A percentile compares a stretch with the other conserved stretches of the same genome.
Evolutionary conservation across 2,888 invertebrate genomes (phyloP).

Genomic region (Acrocyrtus sp.): DNA sequence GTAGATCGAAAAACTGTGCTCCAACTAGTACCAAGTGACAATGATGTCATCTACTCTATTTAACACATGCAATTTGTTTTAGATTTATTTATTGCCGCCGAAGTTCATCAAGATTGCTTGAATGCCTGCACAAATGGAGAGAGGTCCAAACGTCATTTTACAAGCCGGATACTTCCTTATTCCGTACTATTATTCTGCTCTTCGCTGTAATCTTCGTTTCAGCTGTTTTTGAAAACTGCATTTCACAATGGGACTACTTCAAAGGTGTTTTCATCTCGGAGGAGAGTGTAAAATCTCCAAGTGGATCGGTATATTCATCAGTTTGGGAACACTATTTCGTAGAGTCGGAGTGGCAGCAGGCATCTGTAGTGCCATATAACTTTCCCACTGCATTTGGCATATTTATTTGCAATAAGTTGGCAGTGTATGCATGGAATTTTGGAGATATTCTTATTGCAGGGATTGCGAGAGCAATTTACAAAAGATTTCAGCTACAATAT

Average conservation of each 20-base stretch:
- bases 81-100: not conserved
- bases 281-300: not conserved
- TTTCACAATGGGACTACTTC: not conserved
- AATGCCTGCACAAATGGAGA: not conserved
- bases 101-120: not conserved
- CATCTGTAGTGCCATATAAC: not conserved
- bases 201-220: not conserved
- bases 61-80: no score
- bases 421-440: conserved; percentile 8
- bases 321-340: no score
- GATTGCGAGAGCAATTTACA: not conserved
- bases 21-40: not conserved
- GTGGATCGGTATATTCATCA: no score
- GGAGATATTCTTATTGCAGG: conserved; percentile 3
- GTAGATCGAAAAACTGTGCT: not conserved
- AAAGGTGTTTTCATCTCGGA: not conserved
- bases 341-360: no score
- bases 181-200: not conserved
- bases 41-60: no score
- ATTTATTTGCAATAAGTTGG: conserved; percentile 5
- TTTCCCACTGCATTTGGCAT: not conserved
- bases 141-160: not conserved
- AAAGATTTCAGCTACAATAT: conserved; percentile 3
- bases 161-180: not conserved
- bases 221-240: not conserved